Evolutionary conservation across 2,797 vertebrate genomes (phyloP).

Genomic region (Gymnodraco acuticeps): DNA sequence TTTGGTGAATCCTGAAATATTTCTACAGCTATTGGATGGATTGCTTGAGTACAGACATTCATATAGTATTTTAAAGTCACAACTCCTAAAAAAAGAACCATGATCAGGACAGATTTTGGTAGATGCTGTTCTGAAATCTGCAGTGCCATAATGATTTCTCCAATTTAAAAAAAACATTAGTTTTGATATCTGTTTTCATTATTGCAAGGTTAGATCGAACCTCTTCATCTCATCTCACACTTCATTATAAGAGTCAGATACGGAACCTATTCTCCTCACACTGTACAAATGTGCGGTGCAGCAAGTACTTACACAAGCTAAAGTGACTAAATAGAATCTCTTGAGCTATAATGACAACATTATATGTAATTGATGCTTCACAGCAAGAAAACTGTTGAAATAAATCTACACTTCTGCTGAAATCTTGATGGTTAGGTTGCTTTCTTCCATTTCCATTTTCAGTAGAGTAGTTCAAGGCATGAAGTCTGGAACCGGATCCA

Average conservation of each 20-base stretch:
- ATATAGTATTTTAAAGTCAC: too few relatives aligned
- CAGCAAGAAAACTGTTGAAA: constrained; percentile 15
- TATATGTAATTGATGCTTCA: constrained; percentile 37
- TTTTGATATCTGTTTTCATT: neutral
- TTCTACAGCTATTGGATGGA: too few relatives aligned
- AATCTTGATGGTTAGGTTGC: constrained; percentile 14
- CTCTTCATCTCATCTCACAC: neutral
- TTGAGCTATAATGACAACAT: constrained; percentile 22
- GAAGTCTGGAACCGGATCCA: constrained; percentile 46
- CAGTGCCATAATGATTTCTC: neutral
- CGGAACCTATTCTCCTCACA: neutral
- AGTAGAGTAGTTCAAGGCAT: neutral
- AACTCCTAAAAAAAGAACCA: too few relatives aligned
- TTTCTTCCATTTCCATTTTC: constrained; percentile 32
- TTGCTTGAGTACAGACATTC: too few relatives aligned
- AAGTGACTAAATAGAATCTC: constrained; percentile 3
- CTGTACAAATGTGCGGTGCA: neutral
- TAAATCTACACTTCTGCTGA: constrained; percentile 25
- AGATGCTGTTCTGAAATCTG: neutral
- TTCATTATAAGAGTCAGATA: constrained; percentile 11
- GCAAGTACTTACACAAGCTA: constrained; percentile 4
- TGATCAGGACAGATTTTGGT: too few relatives aligned
- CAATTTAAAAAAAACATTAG: neutral
- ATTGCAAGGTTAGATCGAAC: neutral
- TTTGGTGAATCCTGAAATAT: too few relatives aligned